Conservation (phyloP, 2,888 invertebrate genomes). For the Spilarctia lutea region DNA sequence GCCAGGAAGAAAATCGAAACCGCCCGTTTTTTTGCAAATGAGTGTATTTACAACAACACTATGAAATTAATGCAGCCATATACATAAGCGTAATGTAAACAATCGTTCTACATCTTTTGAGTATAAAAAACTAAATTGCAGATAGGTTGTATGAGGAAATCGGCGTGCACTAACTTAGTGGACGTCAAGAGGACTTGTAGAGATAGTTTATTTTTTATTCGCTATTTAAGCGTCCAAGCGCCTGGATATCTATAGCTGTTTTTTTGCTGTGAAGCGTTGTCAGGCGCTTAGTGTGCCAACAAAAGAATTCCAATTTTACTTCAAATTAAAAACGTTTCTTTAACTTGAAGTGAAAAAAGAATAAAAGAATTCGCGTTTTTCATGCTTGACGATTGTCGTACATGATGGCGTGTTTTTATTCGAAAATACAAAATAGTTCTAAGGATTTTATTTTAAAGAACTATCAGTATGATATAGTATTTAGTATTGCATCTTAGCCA, state of each 20-base stretch:
- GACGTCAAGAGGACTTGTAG: slow-evolving; percentile 29
- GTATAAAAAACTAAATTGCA: background rate
- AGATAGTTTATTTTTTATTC: slow-evolving; percentile 42
- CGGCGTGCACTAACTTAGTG: slow-evolving; percentile 20
- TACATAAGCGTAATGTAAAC: no score
- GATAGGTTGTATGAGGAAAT: background rate
- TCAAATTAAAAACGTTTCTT: background rate
- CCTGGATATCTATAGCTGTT: slow-evolving; percentile 43
- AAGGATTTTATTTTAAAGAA: background rate
- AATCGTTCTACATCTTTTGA: background rate
- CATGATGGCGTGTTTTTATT: background rate
- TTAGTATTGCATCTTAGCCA: background rate
- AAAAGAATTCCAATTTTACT: slow-evolving; percentile 12
- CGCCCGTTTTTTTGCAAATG: no score
- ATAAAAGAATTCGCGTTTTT: slow-evolving; percentile 17
- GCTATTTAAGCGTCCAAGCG: slow-evolving; percentile 36
- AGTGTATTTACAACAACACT: no score
- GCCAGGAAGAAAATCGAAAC: no score
- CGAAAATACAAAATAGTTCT: background rate
- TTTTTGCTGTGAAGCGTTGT: slow-evolving; percentile 32
- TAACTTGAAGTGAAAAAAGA: slow-evolving; percentile 15
- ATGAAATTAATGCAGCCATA: no score
- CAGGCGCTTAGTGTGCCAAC: slow-evolving; percentile 31
- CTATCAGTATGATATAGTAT: background rate
- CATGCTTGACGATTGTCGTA: background rate